Evolutionary conservation across 2,113 vertebrate genomes (phyloP).

Genomic region (Aythya baeri): DNA sequence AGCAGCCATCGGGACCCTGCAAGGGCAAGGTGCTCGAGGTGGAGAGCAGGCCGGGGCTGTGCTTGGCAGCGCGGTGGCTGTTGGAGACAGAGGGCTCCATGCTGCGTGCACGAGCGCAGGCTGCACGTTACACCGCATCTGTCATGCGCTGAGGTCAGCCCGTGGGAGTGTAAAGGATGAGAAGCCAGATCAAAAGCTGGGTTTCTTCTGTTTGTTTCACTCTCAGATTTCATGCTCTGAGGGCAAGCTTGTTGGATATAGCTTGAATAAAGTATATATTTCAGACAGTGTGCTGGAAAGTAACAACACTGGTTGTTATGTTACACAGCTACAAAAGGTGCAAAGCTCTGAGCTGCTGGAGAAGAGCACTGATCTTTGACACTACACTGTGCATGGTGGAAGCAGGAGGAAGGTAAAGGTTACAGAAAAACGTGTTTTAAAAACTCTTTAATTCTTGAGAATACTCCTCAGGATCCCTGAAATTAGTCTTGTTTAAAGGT

Average conservation of each 20-base stretch:
- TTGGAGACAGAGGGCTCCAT: background rate
- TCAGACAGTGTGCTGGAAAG: background rate
- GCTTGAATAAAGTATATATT: background rate
- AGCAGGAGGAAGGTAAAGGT: background rate
- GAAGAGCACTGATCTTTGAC: background rate
- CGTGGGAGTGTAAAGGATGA: background rate
- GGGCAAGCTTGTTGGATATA: background rate
- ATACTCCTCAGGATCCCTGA: background rate
- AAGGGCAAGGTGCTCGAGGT: background rate
- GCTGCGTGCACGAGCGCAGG: accelerated
- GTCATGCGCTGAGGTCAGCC: background rate
- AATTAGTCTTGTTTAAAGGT: background rate
- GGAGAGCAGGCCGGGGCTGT: accelerated
- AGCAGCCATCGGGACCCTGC: accelerated
- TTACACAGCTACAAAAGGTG: background rate
- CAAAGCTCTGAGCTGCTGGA: background rate
- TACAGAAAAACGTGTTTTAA: background rate
- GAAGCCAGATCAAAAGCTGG: background rate
- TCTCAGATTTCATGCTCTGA: background rate
- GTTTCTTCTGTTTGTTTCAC: background rate
- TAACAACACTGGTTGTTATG: background rate
- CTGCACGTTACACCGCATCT: accelerated
- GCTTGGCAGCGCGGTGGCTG: accelerated
- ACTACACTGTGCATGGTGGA: background rate
- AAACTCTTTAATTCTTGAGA: background rate